These are phyloP conservation scores for Carassius auratus DNA, from an alignment of 2,113 vertebrate genomes.

Conservation along the genomic window DNA sequence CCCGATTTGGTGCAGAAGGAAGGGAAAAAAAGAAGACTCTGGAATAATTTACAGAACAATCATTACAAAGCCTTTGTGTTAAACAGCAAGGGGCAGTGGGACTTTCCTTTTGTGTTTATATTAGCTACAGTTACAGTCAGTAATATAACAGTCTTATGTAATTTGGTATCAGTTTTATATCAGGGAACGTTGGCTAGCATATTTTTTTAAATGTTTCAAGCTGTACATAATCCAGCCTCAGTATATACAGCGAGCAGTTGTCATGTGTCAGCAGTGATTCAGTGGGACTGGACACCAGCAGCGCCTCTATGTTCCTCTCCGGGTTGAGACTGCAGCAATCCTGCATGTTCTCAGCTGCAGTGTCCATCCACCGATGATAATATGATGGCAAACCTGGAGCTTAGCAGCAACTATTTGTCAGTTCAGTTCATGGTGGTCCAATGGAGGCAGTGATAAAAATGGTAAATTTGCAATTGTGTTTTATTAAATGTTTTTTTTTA, in stretches of 20 bases:
- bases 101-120: neutral
- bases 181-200: neutral
- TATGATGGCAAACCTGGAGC: constrained; percentile 1
- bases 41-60: constrained; percentile 44
- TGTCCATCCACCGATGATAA: neutral
- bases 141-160: neutral
- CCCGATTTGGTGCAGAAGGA: constrained; percentile 74
- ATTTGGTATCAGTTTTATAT: neutral
- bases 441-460: neutral
- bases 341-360: constrained; percentile 21
- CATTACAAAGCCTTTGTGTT: constrained; percentile 22
- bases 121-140: neutral
- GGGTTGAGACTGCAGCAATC: constrained; percentile 27
- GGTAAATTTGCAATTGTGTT: constrained; percentile 24
- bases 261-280: constrained; percentile 19
- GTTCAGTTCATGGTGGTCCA: neutral
- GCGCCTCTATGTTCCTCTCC: constrained; percentile 2
- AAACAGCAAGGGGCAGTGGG: constrained; percentile 11
- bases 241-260: constrained; percentile 5
- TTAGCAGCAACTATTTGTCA: neutral
- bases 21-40: constrained; percentile 45
- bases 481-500: neutral
- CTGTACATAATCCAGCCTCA: neutral
- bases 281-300: constrained; percentile 6
- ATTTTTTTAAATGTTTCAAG: neutral